A percentile compares a stretch with the other conserved stretches of the same genome.
These are phyloP conservation scores for Listronotus bonariensis DNA, from an alignment of 1,140 invertebrate genomes.

Conservation along the genomic window DNA sequence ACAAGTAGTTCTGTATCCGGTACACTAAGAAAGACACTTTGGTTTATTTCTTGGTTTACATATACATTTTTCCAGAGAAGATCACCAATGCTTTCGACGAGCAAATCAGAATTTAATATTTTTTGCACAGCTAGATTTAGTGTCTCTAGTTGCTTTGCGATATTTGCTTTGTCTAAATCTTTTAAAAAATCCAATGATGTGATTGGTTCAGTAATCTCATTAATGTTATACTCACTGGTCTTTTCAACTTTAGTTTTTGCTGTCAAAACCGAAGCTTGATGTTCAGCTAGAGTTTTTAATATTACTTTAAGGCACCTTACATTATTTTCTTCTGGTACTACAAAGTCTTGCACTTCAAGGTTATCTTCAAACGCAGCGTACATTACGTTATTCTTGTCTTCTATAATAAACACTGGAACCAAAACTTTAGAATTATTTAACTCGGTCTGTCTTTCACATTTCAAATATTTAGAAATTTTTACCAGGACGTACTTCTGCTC, in stretches of 20 bases:
- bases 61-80: conserved; percentile 3
- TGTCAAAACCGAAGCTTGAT: conserved; percentile 2
- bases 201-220: background rate
- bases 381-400: background rate
- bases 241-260: background rate
- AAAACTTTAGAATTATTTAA: background rate
- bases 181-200: conserved; percentile 2
- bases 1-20: background rate
- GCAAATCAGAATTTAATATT: conserved; percentile 1
- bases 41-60: background rate
- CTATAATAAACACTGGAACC: background rate
- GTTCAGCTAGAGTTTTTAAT: conserved; percentile 7
- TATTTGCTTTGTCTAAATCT: background rate
- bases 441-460: no score
- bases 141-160: background rate
- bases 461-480: no score
- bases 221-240: background rate
- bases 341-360: background rate
- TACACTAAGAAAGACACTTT: conserved; percentile 4
- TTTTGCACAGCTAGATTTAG: conserved; percentile 9
- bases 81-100: conserved; percentile 10
- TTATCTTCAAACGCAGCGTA: conserved; percentile 1
- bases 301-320: background rate
- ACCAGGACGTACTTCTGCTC: no score
- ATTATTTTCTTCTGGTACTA: conserved; percentile 3